Conservation (phyloP, 2,888 invertebrate genomes). For the Melanophora roralis region DNA sequence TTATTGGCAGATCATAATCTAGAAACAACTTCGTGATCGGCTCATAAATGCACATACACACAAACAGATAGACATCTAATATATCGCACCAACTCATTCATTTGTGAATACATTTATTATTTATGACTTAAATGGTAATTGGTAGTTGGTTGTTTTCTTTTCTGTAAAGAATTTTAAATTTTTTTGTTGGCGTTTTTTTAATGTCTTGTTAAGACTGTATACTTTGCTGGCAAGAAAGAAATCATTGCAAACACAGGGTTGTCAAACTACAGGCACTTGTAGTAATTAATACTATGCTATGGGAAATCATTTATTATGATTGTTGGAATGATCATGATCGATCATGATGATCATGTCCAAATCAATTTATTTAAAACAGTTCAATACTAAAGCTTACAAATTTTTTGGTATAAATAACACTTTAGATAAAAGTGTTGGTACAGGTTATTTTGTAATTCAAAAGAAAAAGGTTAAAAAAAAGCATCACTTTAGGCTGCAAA, state of each 20-base stretch:
- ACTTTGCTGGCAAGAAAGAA: background rate
- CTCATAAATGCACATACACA: background rate
- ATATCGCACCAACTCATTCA: background rate
- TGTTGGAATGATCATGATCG: too few species aligned
- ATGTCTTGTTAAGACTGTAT: slow-evolving; percentile 8
- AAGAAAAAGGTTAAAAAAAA: too few species aligned
- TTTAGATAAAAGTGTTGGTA: too few species aligned
- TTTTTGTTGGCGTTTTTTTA: slow-evolving; percentile 18
- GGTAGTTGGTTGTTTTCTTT: background rate
- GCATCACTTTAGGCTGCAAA: too few species aligned
- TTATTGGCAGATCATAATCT: slow-evolving; percentile 54
- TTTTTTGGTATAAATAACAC: too few species aligned
- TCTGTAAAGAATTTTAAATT: background rate
- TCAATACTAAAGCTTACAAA: too few species aligned
- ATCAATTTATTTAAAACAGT: too few species aligned
- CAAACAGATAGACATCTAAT: too few species aligned
- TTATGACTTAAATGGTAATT: slow-evolving; percentile 51
- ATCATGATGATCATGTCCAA: too few species aligned
- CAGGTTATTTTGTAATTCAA: too few species aligned
- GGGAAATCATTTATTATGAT: too few species aligned
- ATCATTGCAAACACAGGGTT: background rate
- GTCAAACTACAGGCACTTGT: background rate
- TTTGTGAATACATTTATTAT: slow-evolving; percentile 19
- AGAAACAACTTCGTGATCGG: slow-evolving; percentile 28
- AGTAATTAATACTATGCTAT: too few species aligned